Conservation (phyloP, 2,888 invertebrate genomes). For the Caenorhabditis sp. region DNA sequence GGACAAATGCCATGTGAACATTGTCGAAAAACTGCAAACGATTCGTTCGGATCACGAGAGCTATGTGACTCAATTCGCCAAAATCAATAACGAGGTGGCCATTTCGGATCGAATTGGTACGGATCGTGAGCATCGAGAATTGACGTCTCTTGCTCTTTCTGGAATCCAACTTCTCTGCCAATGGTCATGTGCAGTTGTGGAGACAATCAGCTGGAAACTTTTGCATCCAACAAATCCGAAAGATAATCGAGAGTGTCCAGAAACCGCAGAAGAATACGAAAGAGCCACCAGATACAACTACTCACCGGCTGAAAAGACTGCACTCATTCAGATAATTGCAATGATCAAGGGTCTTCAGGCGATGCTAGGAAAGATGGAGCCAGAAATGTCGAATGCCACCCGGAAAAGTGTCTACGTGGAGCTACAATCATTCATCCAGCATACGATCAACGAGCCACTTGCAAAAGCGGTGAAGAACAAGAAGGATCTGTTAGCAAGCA, state of each 20-base stretch:
- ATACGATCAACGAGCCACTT: constrained; percentile 92
- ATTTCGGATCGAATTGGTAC: constrained; percentile 86
- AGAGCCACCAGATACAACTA: constrained; percentile 94
- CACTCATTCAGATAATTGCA: constrained; percentile 91
- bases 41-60: constrained; percentile 97
- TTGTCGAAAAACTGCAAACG: constrained; percentile 93
- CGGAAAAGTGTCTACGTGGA: constrained; percentile 92
- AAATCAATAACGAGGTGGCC: constrained; percentile 89
- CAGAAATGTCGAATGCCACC: constrained; percentile 94
- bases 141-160: constrained; percentile 92
- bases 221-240: constrained; percentile 98
- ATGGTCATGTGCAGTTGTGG: constrained; percentile 96
- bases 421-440: constrained; percentile 95
- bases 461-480: constrained; percentile 98
- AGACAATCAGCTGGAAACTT: constrained; percentile 91
- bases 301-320: constrained; percentile 96
- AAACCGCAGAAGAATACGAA: constrained; percentile 98
- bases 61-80: constrained; percentile 95
- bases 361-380: constrained; percentile 97
- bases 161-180: constrained; percentile 93
- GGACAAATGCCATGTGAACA: constrained; percentile 87
- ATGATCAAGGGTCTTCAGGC: constrained; percentile 99
- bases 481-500: constrained; percentile 92
- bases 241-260: constrained; percentile 92
- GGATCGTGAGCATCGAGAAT: constrained; percentile 93